Evolutionary conservation across 2,888 invertebrate species (phyloP), one percentile per base, ranked within the genome.

Genomic region (Limnephilus lunatus): DNA sequence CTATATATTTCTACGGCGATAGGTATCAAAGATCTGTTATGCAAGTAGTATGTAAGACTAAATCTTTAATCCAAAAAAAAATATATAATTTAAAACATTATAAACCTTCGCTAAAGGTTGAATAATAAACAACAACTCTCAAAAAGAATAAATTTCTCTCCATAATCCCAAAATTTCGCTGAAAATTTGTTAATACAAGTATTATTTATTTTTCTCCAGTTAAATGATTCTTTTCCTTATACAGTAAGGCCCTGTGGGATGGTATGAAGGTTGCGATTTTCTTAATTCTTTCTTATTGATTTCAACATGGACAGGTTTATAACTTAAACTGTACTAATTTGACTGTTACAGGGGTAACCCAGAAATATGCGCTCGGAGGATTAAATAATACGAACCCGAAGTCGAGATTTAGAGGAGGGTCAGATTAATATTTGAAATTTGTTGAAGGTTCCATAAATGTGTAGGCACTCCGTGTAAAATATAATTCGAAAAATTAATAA

Each of bases 211-310:
- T 83, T 35, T 11, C 25, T 35, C 35, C 9, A 12, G 83, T 35
- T 83, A 39, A 83, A 83, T 83, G 32, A 35, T 83, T 35, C 87
- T 31, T 87, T 87, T 48, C 87, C 87, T 87, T 87, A 53, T 39
- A 53, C 87, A 87, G 48, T 53, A 87, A 87, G 87, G 68, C 87
- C 53, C 87, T 87, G 87, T 87, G 53, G 87, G 87, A 87, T 87
- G 53, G 30, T 53, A 53, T 87, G 68, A 87, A 48, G 87, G 48
- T 87, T 87, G 48, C 30, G 87, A 53, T 87, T 19, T 19, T 87
- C 31, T 48, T 48, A 30, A 44, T 31, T 48, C 44, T 48, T 48
- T 87, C 87, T 87, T 53, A 87, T 87, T 87, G 87, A 87, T 87
- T 87, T 87, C 68, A 87, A 48, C 53, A 48, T n/a, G 31, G 48